A percentile compares a stretch with the other conserved stretches of the same genome.
phyloP scores from a whole-genome alignment of 2,113 vertebrate genomes.

The Ciconia boyciana region DNA sequence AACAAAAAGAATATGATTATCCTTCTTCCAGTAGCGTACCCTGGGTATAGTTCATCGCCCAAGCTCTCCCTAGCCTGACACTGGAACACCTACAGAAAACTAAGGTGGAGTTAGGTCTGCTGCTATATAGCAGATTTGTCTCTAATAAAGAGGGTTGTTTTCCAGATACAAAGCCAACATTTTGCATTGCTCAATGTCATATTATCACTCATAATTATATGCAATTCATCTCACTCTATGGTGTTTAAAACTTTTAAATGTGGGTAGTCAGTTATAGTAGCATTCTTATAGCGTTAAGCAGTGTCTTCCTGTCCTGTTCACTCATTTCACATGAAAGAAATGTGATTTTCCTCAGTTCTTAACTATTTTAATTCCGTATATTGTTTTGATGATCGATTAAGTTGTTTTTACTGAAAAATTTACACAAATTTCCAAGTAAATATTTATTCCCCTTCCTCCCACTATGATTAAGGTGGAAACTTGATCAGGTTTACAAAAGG shows the following conservation, averaged over 20 bases:
- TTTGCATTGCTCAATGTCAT: neutral
- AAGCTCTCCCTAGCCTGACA: neutral
- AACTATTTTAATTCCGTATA: neutral
- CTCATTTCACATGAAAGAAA: constrained; percentile 8
- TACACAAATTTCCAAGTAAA: neutral
- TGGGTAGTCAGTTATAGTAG: neutral
- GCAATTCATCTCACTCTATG: neutral
- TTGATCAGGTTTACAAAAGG: neutral
- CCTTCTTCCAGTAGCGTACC: neutral
- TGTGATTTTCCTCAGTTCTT: neutral
- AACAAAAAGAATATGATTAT: neutral
- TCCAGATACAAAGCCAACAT: neutral
- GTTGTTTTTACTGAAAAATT: neutral
- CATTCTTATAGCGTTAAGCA: constrained; percentile 12
- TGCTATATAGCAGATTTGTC: neutral
- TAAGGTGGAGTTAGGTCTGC: neutral
- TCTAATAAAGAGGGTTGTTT: neutral
- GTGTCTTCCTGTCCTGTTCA: neutral
- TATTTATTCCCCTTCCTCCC: neutral
- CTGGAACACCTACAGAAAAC: neutral
- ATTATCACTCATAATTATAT: neutral
- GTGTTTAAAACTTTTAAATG: neutral
- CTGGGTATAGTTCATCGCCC: neutral
- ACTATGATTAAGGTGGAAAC: neutral
- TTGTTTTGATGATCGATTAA: neutral